Conservation (phyloP, 2,113 vertebrate genomes). For the Erinaceus europaeus region DNA sequence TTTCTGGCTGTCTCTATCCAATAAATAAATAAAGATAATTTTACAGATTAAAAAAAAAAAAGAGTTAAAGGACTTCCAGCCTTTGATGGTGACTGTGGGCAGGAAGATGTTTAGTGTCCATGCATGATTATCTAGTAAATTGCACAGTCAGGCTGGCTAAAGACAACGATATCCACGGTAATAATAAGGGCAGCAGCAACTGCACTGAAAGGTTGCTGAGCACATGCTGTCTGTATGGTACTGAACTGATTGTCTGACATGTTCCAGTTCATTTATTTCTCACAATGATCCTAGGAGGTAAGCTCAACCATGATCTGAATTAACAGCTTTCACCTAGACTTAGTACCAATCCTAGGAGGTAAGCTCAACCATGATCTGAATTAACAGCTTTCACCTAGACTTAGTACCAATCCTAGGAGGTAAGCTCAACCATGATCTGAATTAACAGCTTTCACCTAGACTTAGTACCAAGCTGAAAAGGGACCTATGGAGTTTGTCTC, state of each 20-base stretch:
- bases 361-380: constrained; percentile 39
- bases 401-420: not conserved
- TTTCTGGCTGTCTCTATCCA: no score
- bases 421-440: constrained; percentile 35
- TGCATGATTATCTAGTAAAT: constrained; percentile 25
- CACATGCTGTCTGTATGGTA: constrained; percentile 32
- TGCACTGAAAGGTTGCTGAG: constrained; percentile 50
- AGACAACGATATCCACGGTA: not conserved
- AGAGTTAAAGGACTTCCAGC: not conserved
- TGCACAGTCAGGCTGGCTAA: constrained; percentile 27
- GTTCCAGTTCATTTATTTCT: constrained; percentile 55
- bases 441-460: constrained; percentile 28
- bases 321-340: constrained; percentile 31
- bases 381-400: constrained; percentile 29
- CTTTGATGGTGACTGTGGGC: not conserved
- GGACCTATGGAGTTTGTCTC: not conserved
- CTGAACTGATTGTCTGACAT: constrained; percentile 30
- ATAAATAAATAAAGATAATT: not conserved
- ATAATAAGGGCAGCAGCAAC: constrained; percentile 16
- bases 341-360: not conserved
- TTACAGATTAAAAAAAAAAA: no score
- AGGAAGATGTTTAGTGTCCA: not conserved
- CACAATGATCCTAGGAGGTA: constrained; percentile 9
- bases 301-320: constrained; percentile 38
- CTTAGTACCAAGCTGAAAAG: not conserved